Conservation (phyloP, 2,113 vertebrate species). For the Ceyx margarethae region DNA sequence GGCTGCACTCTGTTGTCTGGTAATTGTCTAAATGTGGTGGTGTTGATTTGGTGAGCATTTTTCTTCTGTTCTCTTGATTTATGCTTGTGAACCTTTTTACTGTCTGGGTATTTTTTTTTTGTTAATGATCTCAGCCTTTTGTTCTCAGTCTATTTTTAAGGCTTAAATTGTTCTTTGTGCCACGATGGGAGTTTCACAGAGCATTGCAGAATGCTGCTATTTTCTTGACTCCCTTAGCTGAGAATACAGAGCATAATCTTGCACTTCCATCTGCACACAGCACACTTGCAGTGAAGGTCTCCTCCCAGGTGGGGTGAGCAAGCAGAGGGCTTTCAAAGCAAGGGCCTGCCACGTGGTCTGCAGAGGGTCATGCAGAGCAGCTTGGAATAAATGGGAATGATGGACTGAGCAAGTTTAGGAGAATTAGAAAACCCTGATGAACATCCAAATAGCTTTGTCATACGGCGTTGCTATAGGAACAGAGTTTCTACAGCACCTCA, state of each 20-base stretch:
- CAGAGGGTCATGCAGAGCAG: background rate
- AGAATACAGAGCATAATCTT: background rate
- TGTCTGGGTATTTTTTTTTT: background rate
- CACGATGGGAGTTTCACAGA: background rate
- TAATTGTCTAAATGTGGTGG: background rate
- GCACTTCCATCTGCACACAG: background rate
- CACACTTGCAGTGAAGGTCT: background rate
- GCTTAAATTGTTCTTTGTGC: background rate
- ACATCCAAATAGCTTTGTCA: conserved; percentile 1
- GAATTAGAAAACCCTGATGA: background rate
- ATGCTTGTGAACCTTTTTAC: background rate
- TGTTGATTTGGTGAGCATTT: background rate
- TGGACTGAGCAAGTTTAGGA: background rate
- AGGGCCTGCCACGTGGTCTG: accelerated
- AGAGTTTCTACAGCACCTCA: background rate
- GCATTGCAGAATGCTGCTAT: background rate
- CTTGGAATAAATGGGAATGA: background rate
- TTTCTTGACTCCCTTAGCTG: background rate
- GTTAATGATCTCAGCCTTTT: conserved; percentile 20
- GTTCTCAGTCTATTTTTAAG: conserved; percentile 37
- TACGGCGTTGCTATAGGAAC: conserved; percentile 20
- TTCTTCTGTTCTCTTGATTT: background rate
- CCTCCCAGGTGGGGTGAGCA: background rate
- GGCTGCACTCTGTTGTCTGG: background rate
- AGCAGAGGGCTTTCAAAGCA: background rate